Percentiles rank a stretch among this genome's conserved stretches.
Evolutionary conservation across 2,888 invertebrate genomes (phyloP).

Genomic region (Unio pictorum): DNA sequence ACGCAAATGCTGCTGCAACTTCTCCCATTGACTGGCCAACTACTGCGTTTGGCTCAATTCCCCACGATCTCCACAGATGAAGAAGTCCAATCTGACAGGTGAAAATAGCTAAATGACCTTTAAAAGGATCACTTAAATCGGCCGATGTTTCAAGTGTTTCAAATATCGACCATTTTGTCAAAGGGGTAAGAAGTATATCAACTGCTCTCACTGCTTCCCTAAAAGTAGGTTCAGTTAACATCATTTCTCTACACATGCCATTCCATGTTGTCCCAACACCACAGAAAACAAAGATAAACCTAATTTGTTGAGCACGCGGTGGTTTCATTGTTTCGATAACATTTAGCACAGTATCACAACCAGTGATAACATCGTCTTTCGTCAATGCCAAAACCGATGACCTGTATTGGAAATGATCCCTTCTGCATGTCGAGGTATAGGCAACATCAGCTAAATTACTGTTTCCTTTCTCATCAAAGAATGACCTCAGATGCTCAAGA

Average conservation of each 20-base stretch:
- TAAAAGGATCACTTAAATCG: constrained; percentile 31
- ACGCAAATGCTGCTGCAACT: constrained; percentile 45
- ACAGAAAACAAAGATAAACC: constrained; percentile 44
- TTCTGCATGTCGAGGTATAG: constrained; percentile 8
- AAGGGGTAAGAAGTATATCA: constrained; percentile 15
- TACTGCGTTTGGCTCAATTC: constrained; percentile 33
- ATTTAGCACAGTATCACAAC: neutral
- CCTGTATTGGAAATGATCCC: constrained; percentile 24
- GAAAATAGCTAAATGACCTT: constrained; percentile 45
- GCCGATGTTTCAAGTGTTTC: constrained; percentile 19
- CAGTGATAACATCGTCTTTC: constrained; percentile 10
- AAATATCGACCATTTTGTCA: constrained; percentile 18
- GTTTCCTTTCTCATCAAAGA: neutral
- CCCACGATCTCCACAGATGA: constrained; percentile 26
- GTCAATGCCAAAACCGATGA: constrained; percentile 16
- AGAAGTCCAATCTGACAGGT: constrained; percentile 39
- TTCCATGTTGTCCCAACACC: constrained; percentile 48
- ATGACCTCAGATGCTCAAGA: constrained; percentile 4
- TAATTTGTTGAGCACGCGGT: neutral
- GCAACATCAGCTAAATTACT: constrained; percentile 7
- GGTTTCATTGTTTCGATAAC: neutral
- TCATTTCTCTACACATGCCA: constrained; percentile 44
- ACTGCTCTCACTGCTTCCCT: constrained; percentile 23
- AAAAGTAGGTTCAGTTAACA: constrained; percentile 22
- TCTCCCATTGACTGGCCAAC: constrained; percentile 55